phyloP scores from a whole-genome alignment of 2,113 vertebrate species.

The Rousettus leschenaultii region DNA sequence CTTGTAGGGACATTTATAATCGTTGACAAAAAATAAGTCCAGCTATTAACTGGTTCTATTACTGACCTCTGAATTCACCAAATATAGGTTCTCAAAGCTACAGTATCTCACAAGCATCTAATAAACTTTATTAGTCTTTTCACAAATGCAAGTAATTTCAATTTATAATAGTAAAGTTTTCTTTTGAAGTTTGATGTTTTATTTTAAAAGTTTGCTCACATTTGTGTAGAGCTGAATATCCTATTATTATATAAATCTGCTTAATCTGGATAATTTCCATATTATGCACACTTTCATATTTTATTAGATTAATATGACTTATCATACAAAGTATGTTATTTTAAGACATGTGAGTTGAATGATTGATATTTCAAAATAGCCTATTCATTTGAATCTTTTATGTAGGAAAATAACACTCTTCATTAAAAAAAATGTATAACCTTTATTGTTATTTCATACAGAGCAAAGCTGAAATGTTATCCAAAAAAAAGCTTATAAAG shows the following conservation, averaged over 20 bases:
- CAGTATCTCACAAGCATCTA: not conserved
- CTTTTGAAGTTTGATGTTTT: not conserved
- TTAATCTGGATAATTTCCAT: not conserved
- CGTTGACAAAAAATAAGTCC: not conserved
- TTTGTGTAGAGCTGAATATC: not conserved
- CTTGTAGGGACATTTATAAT: not conserved
- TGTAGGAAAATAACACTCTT: not conserved
- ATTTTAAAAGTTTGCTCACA: conserved; percentile 24
- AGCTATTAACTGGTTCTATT: not conserved
- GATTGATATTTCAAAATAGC: not conserved
- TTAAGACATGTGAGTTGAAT: not conserved
- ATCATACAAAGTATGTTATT: not conserved
- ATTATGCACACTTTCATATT: not conserved
- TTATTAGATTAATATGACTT: not conserved
- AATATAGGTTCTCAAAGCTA: not conserved
- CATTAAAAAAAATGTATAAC: not conserved
- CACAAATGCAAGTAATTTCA: not conserved
- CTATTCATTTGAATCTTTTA: not conserved
- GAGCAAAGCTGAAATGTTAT: conserved; percentile 36
- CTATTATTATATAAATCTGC: not conserved
- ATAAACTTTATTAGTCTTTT: not conserved
- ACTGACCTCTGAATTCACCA: not conserved
- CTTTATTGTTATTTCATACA: conserved; percentile 31
- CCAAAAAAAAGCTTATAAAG: not conserved
- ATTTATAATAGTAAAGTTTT: not conserved